Percentiles rank a stretch among this genome's conserved stretches.
Evolutionary conservation across 2,888 invertebrate species (phyloP).

Genomic region (Penaeus monodon): DNA sequence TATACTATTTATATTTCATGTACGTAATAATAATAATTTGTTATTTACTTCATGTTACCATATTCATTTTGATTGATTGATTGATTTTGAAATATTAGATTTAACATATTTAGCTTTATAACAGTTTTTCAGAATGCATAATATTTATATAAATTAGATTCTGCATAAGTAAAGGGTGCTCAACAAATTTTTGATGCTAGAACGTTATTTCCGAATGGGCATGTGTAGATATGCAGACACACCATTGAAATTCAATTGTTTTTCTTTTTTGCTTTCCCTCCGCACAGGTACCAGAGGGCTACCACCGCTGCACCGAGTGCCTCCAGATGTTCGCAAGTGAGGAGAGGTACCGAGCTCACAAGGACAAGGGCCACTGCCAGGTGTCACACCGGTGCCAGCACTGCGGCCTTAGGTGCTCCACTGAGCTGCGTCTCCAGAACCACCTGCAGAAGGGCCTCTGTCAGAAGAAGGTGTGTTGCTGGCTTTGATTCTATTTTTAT

Average conservation of each 20-base stretch:
- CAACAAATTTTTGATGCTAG: too few relatives aligned
- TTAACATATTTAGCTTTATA: too few relatives aligned
- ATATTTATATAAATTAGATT: too few relatives aligned
- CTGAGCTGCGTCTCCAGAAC: constrained; percentile 51
- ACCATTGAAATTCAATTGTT: neutral
- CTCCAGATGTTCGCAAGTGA: constrained; percentile 65
- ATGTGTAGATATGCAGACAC: too few relatives aligned
- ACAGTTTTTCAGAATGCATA: too few relatives aligned
- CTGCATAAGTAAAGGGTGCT: too few relatives aligned
- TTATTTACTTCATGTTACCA: too few relatives aligned
- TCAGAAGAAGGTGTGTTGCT: constrained; percentile 53
- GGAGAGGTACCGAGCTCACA: constrained; percentile 58
- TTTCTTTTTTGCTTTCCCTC: neutral
- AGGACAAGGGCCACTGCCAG: constrained; percentile 60
- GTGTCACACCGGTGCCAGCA: constrained; percentile 59
- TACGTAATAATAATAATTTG: too few relatives aligned
- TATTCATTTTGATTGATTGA: too few relatives aligned
- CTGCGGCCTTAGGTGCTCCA: constrained; percentile 63
- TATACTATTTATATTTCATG: neutral
- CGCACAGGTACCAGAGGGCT: constrained; percentile 63
- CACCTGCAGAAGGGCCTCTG: constrained; percentile 61
- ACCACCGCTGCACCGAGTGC: constrained; percentile 63
- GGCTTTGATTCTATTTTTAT: neutral
- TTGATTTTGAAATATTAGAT: too few relatives aligned
- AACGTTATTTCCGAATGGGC: too few relatives aligned